These are phyloP conservation scores for Drosophila recens DNA, from an alignment of 2,888 invertebrate species.

Conservation along the genomic window DNA sequence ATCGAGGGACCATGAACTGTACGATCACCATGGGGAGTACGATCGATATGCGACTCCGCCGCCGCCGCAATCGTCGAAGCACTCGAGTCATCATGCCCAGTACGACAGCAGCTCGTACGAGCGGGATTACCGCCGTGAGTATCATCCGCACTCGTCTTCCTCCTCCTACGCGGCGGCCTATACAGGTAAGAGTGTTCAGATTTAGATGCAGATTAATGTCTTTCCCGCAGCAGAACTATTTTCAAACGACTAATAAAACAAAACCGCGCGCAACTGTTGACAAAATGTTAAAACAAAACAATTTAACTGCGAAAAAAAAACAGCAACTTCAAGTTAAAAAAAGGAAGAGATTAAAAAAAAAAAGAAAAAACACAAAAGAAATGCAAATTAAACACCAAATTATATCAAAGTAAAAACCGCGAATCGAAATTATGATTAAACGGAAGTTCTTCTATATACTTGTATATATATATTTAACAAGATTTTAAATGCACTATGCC, in stretches of 20 bases:
- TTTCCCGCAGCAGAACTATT: constrained; percentile 65
- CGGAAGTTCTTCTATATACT: constrained; percentile 40
- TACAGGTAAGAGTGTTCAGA: constrained; percentile 78
- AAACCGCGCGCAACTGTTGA: constrained; percentile 58
- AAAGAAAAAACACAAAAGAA: constrained; percentile 31
- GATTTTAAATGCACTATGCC: constrained; percentile 78
- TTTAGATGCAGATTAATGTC: constrained; percentile 46
- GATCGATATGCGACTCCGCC: constrained; percentile 84
- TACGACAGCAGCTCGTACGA: constrained; percentile 84
- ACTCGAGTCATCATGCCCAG: constrained; percentile 83
- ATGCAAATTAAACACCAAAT: constrained; percentile 45
- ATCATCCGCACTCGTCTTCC: constrained; percentile 84
- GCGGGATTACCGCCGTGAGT: constrained; percentile 83
- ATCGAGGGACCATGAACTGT: constrained; percentile 83
- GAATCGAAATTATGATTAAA: constrained; percentile 55
- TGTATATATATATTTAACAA: constrained; percentile 61
- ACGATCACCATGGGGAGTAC: constrained; percentile 84
- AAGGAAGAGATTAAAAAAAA: neutral
- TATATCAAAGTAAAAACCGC: constrained; percentile 56
- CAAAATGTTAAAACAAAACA: constrained; percentile 31
- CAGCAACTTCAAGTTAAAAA: constrained; percentile 36
- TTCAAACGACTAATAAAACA: constrained; percentile 54
- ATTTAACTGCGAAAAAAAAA: constrained; percentile 46
- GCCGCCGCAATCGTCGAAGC: constrained; percentile 82
- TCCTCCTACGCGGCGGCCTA: constrained; percentile 81